Evolutionary conservation across 1,140 invertebrate species (phyloP).

Genomic region (Anastatus disparis): DNA sequence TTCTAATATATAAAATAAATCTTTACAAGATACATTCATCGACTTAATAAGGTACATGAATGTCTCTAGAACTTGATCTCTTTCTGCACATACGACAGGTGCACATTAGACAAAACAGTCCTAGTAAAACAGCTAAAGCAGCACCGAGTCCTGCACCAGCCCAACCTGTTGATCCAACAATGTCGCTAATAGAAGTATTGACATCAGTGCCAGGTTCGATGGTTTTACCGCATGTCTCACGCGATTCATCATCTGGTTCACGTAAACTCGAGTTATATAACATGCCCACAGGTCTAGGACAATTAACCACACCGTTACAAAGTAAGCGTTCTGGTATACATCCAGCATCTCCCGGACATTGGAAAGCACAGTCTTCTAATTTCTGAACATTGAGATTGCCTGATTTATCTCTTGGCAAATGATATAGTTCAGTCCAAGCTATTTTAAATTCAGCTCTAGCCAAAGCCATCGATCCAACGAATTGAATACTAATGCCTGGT

Average conservation of each 20-base stretch:
- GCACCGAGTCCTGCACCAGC: constrained; percentile 62
- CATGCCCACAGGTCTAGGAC: constrained; percentile 73
- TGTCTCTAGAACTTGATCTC: constrained; percentile 60
- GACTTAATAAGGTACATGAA: constrained; percentile 60
- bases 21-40: neutral
- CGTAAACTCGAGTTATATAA: constrained; percentile 46
- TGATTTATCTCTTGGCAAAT: constrained; percentile 83
- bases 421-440: constrained; percentile 89
- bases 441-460: constrained; percentile 85
- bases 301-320: constrained; percentile 89
- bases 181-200: constrained; percentile 4
- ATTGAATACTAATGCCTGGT: constrained; percentile 74
- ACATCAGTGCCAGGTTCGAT: neutral
- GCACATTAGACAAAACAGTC: constrained; percentile 60
- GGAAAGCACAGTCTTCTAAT: constrained; percentile 77
- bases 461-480: constrained; percentile 79
- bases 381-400: constrained; percentile 82
- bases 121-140: constrained; percentile 61
- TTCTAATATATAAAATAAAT: neutral
- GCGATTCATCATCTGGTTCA: constrained; percentile 60
- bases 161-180: constrained; percentile 60
- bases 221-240: constrained; percentile 55
- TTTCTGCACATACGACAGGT: constrained; percentile 65
- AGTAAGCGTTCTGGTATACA: constrained; percentile 84
- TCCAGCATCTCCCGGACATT: constrained; percentile 83